phyloP scores from a whole-genome alignment of 2,888 invertebrate genomes.

The Adineta ricciae region DNA sequence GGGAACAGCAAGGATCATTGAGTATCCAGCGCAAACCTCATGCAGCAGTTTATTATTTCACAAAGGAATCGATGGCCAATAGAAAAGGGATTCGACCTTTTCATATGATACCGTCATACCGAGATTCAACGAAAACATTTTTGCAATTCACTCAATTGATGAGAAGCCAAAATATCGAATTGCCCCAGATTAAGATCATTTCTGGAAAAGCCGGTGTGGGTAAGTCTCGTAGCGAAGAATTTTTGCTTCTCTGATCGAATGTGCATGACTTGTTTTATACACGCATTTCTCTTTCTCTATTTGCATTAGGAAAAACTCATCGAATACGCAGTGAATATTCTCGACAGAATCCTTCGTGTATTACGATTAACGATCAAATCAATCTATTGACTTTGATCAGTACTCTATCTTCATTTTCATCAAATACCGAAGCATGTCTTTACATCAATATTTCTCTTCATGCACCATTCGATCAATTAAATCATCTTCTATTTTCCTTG shows the following conservation, averaged over 20 bases:
- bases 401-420: neutral
- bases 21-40: neutral
- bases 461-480: neutral
- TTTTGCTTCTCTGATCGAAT: too few species aligned
- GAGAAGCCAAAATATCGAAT: neutral
- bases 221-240: too few species aligned
- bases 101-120: neutral
- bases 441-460: neutral
- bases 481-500: neutral
- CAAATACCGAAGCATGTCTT: neutral
- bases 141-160: too few species aligned
- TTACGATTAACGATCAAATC: neutral
- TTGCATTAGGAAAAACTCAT: neutral
- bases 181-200: neutral
- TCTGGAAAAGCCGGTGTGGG: neutral
- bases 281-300: too few species aligned
- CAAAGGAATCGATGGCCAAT: neutral
- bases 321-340: neutral
- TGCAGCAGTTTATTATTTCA: neutral
- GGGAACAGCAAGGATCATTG: neutral
- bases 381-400: neutral
- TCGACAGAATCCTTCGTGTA: neutral
- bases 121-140: neutral
- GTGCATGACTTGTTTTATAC: too few species aligned
- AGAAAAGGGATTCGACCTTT: neutral